Evolutionary conservation across 2,113 vertebrate genomes (phyloP).

Genomic region (Myotis brandtii): DNA sequence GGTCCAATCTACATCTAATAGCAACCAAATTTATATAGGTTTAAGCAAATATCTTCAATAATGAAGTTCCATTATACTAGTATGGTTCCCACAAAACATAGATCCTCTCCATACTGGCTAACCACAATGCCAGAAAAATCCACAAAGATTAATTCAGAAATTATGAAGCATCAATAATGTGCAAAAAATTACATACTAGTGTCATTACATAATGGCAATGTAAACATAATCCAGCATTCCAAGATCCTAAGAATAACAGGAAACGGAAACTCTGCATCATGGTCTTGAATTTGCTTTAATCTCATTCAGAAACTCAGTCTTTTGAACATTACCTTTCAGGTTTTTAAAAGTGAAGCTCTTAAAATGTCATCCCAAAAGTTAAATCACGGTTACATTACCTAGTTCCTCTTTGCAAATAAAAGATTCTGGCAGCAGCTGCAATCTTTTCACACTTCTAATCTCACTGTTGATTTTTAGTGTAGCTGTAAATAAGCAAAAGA

Average conservation of each 20-base stretch:
- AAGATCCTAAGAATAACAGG: not conserved
- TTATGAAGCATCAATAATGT: not conserved
- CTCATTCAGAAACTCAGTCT: not conserved
- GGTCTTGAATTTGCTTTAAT: not conserved
- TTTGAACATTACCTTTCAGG: not conserved
- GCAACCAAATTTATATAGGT: not conserved
- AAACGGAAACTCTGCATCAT: not conserved
- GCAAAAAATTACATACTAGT: not conserved
- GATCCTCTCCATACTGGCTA: not conserved
- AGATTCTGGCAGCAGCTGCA: conserved; percentile 89
- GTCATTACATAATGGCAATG: not conserved
- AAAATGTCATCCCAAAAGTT: conserved; percentile 43
- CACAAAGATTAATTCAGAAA: not conserved
- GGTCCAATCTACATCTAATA: conserved; percentile 29
- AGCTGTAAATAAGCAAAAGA: conserved; percentile 84
- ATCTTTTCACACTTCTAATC: conserved; percentile 87
- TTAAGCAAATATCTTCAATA: conserved; percentile 19
- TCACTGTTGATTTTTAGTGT: conserved; percentile 89
- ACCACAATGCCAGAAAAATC: not conserved
- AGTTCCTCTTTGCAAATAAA: conserved; percentile 87
- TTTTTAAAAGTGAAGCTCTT: not conserved
- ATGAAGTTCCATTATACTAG: not conserved
- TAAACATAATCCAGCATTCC: not conserved
- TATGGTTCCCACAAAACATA: not conserved
- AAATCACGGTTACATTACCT: conserved; percentile 84